Conservation (phyloP, 2,113 vertebrate genomes). For the Marmota monax region DNA sequence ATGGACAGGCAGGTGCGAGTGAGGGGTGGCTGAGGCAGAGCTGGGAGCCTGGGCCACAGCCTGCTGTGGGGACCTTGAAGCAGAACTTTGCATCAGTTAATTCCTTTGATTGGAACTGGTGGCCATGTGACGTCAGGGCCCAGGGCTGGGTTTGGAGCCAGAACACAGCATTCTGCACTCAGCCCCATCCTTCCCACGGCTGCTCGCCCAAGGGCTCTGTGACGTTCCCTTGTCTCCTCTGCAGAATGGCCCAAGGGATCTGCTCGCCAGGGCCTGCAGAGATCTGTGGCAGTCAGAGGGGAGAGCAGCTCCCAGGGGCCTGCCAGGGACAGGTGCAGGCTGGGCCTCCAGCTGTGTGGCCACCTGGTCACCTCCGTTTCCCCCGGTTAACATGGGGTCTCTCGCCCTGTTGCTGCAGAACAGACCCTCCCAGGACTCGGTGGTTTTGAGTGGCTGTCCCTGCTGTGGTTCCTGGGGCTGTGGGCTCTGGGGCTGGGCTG, state of each 20-base stretch:
- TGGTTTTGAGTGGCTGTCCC: neutral
- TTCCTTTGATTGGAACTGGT: neutral
- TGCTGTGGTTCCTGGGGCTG: neutral
- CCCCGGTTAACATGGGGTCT: neutral
- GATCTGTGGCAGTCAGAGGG: neutral
- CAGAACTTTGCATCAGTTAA: neutral
- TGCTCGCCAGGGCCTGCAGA: neutral
- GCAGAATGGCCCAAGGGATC: neutral
- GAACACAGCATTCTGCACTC: neutral
- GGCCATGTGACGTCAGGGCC: neutral
- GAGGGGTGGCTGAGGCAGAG: neutral
- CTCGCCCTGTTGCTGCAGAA: neutral
- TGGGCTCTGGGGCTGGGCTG: neutral
- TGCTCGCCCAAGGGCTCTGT: neutral
- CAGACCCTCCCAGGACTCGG: fast-evolving
- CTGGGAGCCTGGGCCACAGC: neutral
- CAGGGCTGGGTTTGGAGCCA: neutral
- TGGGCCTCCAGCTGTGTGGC: too few species aligned
- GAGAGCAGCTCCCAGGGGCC: neutral
- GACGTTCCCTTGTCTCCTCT: neutral
- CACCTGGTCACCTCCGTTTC: neutral
- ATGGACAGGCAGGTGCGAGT: neutral
- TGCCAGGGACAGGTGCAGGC: neutral
- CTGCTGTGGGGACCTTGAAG: neutral
- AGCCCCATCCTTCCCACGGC: neutral